Evolutionary conservation across 1,140 invertebrate genomes (phyloP), one percentile per base, ranked within the genome.

Genomic region (Anthonomus grandis): DNA sequence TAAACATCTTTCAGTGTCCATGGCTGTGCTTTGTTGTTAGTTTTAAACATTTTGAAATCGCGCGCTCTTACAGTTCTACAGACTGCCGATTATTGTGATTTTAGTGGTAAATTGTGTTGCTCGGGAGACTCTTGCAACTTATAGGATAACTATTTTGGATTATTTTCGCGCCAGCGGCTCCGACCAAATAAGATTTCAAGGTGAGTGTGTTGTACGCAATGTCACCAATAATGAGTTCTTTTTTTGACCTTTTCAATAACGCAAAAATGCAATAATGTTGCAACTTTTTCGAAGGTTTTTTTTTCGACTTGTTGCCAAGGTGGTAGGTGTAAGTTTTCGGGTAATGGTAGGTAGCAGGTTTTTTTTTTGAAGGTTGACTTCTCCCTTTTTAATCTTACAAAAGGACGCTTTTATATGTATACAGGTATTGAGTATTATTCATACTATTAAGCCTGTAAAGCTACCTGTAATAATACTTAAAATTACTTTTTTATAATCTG

Each of bases 171-270:
- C 17, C n/a, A 22, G 12, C 34, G 13, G 15, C 12, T 27, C 27
- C 27, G n/a, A 31, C 24, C n/a, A 47, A 38, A 55, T 55, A 36
- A 39, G 49, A 44, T n/a, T 57, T 57, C 55, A 57, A 57, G 55
- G 55, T 57, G 47, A 57, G 45, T 48, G n/a, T 23, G 53, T 44
- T 36, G 23, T 50, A 51, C 49, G 46, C 55, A 57, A 57, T 57
- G 55, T 57, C 55, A 57, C 55, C 25, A 36, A 4, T 46, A 46
- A 50, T 17, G 23, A 51, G 37, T 57, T 37, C 25, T 49, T 57
- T 57, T 57, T 50, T 36, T 48, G 55, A 50, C 55, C 55, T 57
- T 48, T 41, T 41, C 55, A 57, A 57, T 57, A 57, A 57, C 41
- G 25, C 15, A 53, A 39, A 21, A 12, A 23, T 57, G 55, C 46